Percentiles rank a stretch among this genome's conserved stretches.
phyloP scores from a whole-genome alignment of 1,140 invertebrate genomes.

The Pomacea maculata region DNA sequence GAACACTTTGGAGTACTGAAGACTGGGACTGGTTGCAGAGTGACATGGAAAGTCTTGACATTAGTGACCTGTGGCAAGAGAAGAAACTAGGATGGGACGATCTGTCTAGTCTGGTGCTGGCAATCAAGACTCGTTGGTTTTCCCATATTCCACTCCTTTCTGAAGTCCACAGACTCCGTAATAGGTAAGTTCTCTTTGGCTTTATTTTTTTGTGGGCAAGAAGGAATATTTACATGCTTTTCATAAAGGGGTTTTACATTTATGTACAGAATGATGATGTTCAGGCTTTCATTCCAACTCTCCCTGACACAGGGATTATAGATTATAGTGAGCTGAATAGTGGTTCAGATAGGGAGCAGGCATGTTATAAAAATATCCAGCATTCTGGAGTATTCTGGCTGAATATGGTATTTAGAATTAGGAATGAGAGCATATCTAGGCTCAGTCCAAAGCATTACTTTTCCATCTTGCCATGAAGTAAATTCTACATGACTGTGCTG shows the following conservation, averaged over 20 bases:
- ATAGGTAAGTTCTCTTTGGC: constrained; percentile 15
- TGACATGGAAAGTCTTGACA: constrained; percentile 24
- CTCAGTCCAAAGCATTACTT: no score
- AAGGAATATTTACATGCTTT: not conserved
- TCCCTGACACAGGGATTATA: no score
- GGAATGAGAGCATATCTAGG: no score
- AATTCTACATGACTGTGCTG: no score
- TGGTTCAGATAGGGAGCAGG: no score
- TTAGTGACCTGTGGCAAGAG: constrained; percentile 27
- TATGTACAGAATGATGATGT: not conserved
- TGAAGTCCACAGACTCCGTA: constrained; percentile 28
- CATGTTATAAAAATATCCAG: no score
- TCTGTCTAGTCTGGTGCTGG: constrained; percentile 10
- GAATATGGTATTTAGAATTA: no score
- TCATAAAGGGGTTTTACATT: not conserved
- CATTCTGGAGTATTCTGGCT: no score
- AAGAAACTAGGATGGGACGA: constrained; percentile 6
- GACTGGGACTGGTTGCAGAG: constrained; percentile 16
- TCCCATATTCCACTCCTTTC: constrained; percentile 29
- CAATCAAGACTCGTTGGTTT: constrained; percentile 30
- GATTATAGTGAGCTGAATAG: no score
- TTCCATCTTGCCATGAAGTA: no score
- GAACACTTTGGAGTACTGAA: no score
- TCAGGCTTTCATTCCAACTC: no score
- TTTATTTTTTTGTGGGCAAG: not conserved